A percentile compares a stretch with the other conserved stretches of the same genome.
phyloP scores from a whole-genome alignment of 2,113 vertebrate species.

The Phalacrocorax aristotelis region DNA sequence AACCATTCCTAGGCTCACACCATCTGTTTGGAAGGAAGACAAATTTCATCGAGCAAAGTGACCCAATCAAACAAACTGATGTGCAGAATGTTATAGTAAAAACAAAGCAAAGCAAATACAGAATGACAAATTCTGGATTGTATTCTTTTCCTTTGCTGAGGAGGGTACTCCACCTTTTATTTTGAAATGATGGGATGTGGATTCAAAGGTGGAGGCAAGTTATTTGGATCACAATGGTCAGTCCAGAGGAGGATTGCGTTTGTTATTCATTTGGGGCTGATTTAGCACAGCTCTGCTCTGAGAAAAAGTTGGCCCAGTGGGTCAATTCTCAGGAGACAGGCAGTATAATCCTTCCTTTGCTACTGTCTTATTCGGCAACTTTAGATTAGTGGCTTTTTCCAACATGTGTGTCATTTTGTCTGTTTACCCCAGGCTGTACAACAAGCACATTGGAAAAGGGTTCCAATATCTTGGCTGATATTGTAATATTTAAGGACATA shows the following conservation, averaged over 20 bases:
- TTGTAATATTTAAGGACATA: not conserved
- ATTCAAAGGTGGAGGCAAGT: not conserved
- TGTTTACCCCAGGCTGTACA: not conserved
- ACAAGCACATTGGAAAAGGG: not conserved
- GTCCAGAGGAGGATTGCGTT: not conserved
- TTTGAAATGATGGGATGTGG: not conserved
- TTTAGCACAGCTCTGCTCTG: not conserved
- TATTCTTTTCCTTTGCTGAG: not conserved
- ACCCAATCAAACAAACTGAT: constrained; percentile 9
- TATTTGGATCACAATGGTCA: not conserved
- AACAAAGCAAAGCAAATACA: constrained; percentile 1
- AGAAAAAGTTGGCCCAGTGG: not conserved
- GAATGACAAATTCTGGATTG: not conserved
- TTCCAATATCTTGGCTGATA: not conserved
- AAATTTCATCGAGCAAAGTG: constrained; percentile 31
- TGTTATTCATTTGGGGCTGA: not conserved
- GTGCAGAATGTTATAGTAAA: not conserved
- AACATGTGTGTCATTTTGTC: not conserved
- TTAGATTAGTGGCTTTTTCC: not conserved
- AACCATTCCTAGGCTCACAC: constrained; percentile 34
- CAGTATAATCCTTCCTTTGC: not conserved
- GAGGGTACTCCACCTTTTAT: not conserved
- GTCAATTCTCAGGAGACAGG: not conserved
- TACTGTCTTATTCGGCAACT: not conserved
- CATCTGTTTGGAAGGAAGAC: constrained; percentile 53